Evolutionary conservation across 2,797 vertebrate species (phyloP).

Genomic region (Gallinago nigripennis): DNA sequence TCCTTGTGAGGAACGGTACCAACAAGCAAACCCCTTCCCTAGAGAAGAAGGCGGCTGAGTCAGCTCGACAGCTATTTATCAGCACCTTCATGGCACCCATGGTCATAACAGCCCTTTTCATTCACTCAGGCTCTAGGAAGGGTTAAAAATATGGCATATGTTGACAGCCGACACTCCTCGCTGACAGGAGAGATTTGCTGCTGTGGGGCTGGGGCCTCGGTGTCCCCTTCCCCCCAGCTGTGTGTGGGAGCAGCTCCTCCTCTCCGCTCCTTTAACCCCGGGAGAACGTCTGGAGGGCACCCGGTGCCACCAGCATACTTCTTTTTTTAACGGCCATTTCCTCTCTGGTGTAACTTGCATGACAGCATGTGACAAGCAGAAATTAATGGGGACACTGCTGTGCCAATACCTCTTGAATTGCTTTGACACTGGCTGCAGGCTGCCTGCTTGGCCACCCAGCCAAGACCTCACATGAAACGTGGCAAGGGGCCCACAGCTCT

Average conservation of each 20-base stretch:
- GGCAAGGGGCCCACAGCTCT: slow-evolving; percentile 89
- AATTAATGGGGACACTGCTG: slow-evolving; percentile 84
- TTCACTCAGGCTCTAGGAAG: slow-evolving; percentile 51
- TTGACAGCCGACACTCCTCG: slow-evolving; percentile 80
- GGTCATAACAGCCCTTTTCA: slow-evolving; percentile 22
- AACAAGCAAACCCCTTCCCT: background rate
- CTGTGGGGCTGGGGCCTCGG: slow-evolving; percentile 70
- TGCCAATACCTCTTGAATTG: slow-evolving; percentile 85
- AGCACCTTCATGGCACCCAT: slow-evolving; percentile 22
- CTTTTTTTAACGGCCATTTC: slow-evolving; percentile 83
- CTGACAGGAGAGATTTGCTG: slow-evolving; percentile 76
- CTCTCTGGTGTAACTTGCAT: slow-evolving; percentile 85
- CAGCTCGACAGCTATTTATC: background rate
- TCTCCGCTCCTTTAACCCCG: slow-evolving; percentile 81
- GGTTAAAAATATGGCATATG: slow-evolving; percentile 83
- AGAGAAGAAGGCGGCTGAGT: slow-evolving; percentile 1
- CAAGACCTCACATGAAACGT: slow-evolving; percentile 99
- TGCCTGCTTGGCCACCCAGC: slow-evolving; percentile 85
- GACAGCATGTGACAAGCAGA: slow-evolving; percentile 85
- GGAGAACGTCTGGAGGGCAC: slow-evolving; percentile 79
- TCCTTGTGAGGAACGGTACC: background rate
- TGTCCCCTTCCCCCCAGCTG: slow-evolving; percentile 83
- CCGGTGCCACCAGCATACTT: slow-evolving; percentile 75
- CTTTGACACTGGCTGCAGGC: slow-evolving; percentile 82
- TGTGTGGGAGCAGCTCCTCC: slow-evolving; percentile 80